Evolutionary conservation across 2,113 vertebrate genomes (phyloP).

Genomic region (Micronycteris hirsuta): DNA sequence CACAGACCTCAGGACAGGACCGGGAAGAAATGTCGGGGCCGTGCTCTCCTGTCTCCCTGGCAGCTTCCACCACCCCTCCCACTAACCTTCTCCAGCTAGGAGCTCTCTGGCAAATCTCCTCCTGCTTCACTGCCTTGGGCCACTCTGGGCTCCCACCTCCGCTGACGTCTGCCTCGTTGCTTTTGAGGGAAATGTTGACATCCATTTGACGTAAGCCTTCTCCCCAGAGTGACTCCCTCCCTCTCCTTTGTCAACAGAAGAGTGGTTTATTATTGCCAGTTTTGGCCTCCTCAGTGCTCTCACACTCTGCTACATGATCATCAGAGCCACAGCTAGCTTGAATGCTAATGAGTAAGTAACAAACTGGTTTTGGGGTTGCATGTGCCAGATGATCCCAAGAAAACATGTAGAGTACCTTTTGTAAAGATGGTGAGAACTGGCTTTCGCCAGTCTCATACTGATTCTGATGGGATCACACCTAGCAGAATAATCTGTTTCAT

Average conservation of each 20-base stretch:
- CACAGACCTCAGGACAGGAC: conserved; percentile 65
- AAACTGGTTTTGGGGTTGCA: conserved; percentile 71
- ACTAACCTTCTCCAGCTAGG: conserved; percentile 81
- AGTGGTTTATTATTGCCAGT: conserved; percentile 96
- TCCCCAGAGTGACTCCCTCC: conserved; percentile 89
- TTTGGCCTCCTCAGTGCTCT: conserved; percentile 94
- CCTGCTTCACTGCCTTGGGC: conserved; percentile 83
- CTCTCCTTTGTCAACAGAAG: conserved; percentile 97
- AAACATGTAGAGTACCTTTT: neutral
- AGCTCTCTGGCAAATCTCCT: conserved; percentile 83
- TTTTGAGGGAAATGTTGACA: conserved; percentile 82
- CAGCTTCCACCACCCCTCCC: conserved; percentile 77
- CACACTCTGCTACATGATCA: conserved; percentile 96
- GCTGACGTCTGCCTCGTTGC: conserved; percentile 79
- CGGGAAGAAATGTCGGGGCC: conserved; percentile 72
- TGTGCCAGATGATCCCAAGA: conserved; percentile 56
- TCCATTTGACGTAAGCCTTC: conserved; percentile 84
- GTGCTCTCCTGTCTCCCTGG: conserved; percentile 76
- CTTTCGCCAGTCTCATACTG: neutral
- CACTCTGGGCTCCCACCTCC: conserved; percentile 79
- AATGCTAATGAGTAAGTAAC: conserved; percentile 89
- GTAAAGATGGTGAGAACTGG: neutral
- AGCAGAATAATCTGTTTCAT: too few relatives aligned
- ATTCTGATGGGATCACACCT: neutral
- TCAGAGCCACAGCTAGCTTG: conserved; percentile 91